Conservation (phyloP, 1,140 invertebrate species). For the Prorops nasuta region DNA sequence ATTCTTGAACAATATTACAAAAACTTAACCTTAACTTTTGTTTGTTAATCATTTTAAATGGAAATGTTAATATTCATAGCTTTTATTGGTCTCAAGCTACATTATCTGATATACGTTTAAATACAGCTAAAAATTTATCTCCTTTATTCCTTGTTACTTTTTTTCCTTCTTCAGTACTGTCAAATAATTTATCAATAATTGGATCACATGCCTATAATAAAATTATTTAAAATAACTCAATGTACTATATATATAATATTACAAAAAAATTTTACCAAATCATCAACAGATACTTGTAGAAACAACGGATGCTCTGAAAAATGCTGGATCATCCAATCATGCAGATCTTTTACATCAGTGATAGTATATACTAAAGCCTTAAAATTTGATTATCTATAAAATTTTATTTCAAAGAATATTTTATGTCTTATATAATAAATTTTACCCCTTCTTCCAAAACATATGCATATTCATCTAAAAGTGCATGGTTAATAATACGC, state of each 20-base stretch:
- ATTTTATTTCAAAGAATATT: conserved; percentile 7
- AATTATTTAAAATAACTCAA: neutral
- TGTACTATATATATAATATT: neutral
- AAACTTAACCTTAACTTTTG: too few species aligned
- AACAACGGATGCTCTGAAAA: conserved; percentile 87
- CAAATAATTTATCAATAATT: conserved; percentile 83
- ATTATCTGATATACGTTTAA: conserved; percentile 69
- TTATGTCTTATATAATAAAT: conserved; percentile 10
- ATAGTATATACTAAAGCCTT: conserved; percentile 93
- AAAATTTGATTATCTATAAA: conserved; percentile 11
- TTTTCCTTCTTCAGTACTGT: conserved; percentile 96
- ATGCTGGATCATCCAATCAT: conserved; percentile 96
- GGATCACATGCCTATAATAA: conserved; percentile 71
- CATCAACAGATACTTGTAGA: conserved; percentile 69
- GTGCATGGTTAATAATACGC: conserved; percentile 92
- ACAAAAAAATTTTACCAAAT: conserved; percentile 20
- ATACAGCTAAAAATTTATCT: conserved; percentile 91
- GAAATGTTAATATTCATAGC: too few species aligned
- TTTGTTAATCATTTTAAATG: too few species aligned
- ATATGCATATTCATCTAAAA: conserved; percentile 97
- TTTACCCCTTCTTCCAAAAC: conserved; percentile 79
- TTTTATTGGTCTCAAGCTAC: too few species aligned
- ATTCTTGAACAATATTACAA: too few species aligned
- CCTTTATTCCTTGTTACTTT: conserved; percentile 96
- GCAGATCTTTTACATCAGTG: conserved; percentile 96